Percentiles rank a stretch among this genome's conserved stretches.
These are phyloP conservation scores for Patella pellucida DNA, from an alignment of 2,888 invertebrate species.

Conservation along the genomic window DNA sequence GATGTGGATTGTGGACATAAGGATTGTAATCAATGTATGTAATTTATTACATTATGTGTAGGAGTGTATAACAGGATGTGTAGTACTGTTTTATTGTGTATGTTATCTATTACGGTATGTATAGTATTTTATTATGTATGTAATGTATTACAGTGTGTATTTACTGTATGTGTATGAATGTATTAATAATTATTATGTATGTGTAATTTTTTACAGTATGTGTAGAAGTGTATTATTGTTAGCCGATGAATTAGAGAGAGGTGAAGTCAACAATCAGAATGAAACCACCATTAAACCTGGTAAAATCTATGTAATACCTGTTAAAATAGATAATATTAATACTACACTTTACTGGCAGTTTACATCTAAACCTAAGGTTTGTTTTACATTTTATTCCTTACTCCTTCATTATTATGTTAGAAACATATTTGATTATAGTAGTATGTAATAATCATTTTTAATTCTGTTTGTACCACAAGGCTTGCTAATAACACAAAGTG, in stretches of 20 bases:
- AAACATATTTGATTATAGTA: no score
- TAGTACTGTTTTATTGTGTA: no score
- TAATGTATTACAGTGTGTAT: constrained; percentile 1
- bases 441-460: no score
- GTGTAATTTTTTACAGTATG: constrained; percentile 42
- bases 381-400: constrained; percentile 1
- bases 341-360: constrained; percentile 69
- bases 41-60: neutral
- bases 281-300: constrained; percentile 67
- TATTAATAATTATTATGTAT: neutral
- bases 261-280: constrained; percentile 54
- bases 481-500: no score
- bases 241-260: constrained; percentile 54
- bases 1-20: no score
- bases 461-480: no score
- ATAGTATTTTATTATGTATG: no score
- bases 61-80: neutral
- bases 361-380: constrained; percentile 69
- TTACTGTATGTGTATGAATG: neutral
- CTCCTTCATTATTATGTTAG: no score
- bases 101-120: neutral
- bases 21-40: no score
- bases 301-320: constrained; percentile 63
- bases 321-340: constrained; percentile 53
- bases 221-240: constrained; percentile 48